phyloP scores from a whole-genome alignment of 2,797 vertebrate species.

The Siniperca scherzeri region DNA sequence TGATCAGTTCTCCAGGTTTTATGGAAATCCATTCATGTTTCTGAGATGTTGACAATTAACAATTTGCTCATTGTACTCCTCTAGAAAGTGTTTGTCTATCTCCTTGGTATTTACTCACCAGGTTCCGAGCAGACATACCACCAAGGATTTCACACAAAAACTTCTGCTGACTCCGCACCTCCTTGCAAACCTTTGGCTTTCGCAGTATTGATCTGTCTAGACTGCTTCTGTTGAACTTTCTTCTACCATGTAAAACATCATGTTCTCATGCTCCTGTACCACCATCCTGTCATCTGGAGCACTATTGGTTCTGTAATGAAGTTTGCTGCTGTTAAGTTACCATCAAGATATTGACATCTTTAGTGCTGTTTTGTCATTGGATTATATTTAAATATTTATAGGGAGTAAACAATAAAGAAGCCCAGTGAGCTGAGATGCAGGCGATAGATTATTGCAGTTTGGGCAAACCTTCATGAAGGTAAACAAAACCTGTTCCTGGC shows the following conservation, averaged over 20 bases:
- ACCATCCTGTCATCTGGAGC: neutral
- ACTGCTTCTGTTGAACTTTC: neutral
- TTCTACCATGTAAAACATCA: neutral
- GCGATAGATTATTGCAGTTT: neutral
- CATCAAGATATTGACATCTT: neutral
- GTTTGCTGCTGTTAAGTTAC: neutral
- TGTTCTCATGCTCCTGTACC: neutral
- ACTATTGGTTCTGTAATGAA: neutral
- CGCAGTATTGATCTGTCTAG: conserved; percentile 21
- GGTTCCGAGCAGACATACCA: neutral
- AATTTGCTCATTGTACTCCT: neutral
- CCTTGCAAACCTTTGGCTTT: neutral
- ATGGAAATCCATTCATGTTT: conserved; percentile 1
- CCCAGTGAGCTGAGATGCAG: neutral
- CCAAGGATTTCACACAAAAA: neutral
- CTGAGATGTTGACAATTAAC: conserved; percentile 9
- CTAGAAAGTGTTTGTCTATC: neutral
- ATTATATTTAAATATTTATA: neutral
- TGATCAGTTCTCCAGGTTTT: neutral
- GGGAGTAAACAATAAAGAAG: neutral
- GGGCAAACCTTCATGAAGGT: neutral
- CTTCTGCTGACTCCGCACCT: neutral
- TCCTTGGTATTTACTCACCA: neutral
- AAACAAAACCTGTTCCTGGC: neutral
- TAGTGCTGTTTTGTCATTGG: neutral